Evolutionary conservation across 64 coral and sea anemone species (phyloP).

Genomic region (Stichodactyla mertensii): DNA sequence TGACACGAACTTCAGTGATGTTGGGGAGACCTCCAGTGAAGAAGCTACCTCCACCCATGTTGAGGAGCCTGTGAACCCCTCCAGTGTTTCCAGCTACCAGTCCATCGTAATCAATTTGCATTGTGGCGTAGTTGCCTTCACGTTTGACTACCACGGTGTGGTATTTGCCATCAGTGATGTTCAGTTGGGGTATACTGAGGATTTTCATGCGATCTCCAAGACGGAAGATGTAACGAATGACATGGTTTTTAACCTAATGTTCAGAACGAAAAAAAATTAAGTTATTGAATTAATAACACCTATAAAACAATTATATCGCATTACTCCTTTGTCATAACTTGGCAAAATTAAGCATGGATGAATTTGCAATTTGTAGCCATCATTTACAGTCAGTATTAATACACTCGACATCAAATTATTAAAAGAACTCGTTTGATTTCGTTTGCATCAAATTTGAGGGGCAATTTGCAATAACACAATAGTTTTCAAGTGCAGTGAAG

Average conservation of each 20-base stretch:
- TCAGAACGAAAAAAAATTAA: not conserved
- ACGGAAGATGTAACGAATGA: conserved; percentile 82
- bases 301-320: not conserved
- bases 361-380: too few relatives aligned
- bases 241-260: conserved; percentile 61
- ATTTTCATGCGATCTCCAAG: conserved; percentile 86
- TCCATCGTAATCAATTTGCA: conserved; percentile 83
- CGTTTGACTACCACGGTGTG: conserved; percentile 69
- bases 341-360: too few relatives aligned
- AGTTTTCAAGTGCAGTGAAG: too few relatives aligned
- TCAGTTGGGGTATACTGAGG: conserved; percentile 72
- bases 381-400: too few relatives aligned
- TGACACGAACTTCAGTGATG: conserved; percentile 66
- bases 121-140: conserved; percentile 66
- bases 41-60: conserved; percentile 88
- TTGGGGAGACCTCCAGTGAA: conserved; percentile 90
- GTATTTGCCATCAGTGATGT: conserved; percentile 85
- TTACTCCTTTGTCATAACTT: too few relatives aligned
- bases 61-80: conserved; percentile 70
- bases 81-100: conserved; percentile 73
- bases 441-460: too few relatives aligned
- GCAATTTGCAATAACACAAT: too few relatives aligned
- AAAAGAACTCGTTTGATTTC: too few relatives aligned
- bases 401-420: too few relatives aligned
- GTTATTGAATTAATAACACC: not conserved